Percentiles rank a stretch among this genome's conserved stretches.
Conservation (phyloP, 2,888 invertebrate genomes). For the Baccha elongata region DNA sequence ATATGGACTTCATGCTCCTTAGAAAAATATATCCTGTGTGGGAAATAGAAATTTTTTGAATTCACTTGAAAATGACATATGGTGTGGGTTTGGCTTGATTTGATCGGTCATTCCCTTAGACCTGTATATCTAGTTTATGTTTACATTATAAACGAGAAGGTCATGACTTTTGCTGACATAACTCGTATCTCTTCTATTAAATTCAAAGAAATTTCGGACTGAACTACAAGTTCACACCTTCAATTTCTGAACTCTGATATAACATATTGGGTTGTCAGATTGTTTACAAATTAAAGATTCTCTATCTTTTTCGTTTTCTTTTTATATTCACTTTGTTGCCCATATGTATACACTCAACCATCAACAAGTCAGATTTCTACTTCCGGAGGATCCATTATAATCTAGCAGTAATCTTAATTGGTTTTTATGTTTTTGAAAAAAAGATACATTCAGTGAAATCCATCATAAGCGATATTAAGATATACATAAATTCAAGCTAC, state of each 20-base stretch:
- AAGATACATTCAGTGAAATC: slow-evolving; percentile 1
- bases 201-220: not conserved
- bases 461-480: slow-evolving; percentile 16
- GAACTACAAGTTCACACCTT: slow-evolving; percentile 5
- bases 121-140: slow-evolving; percentile 18
- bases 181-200: not conserved
- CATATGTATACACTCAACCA: not conserved
- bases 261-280: slow-evolving; percentile 5
- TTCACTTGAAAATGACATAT: slow-evolving; percentile 7
- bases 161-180: slow-evolving; percentile 6
- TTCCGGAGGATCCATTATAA: slow-evolving; percentile 53
- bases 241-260: not conserved
- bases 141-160: not conserved
- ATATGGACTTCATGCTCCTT: not conserved
- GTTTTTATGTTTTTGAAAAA: slow-evolving; percentile 15
- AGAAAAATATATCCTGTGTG: slow-evolving; percentile 26
- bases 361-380: slow-evolving; percentile 33
- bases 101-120: not conserved
- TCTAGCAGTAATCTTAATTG: slow-evolving; percentile 63
- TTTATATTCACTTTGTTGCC: slow-evolving; percentile 49
- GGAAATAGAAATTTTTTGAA: not conserved
- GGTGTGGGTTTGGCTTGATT: not conserved
- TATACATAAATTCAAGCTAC: slow-evolving; percentile 25
- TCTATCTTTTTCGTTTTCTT: not conserved
- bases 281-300: slow-evolving; percentile 1